Base-by-base conservation (phyloP, 1,140 invertebrate genomes). In the Onthophagus taurus region DNA sequence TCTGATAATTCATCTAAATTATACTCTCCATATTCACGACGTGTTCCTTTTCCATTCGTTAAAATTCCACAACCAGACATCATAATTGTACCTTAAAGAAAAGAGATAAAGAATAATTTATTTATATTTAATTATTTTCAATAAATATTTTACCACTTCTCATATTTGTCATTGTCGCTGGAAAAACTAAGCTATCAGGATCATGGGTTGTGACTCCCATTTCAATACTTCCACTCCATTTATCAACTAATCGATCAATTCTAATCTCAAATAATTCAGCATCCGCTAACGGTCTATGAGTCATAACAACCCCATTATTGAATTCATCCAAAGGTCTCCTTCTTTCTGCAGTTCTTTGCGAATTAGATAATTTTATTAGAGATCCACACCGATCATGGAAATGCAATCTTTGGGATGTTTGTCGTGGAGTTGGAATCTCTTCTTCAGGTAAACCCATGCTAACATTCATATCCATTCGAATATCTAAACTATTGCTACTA, bases 121-220 rank as follows among this genome's bases (percentile, higher is more conserved):
- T n/a, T n/a, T n/a, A n/a, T n/a, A n/a, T n/a, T n/a, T n/a, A n/a
- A n/a, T n/a, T n/a, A n/a, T n/a, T n/a, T n/a, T n/a, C n/a, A n/a
- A n/a, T n/a, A n/a, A n/a, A n/a, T n/a, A n/a, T n/a, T n/a, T n/a
- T n/a, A n/a, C 92, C 91, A 11, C 85, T 86, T 44, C 89, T 76
- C 82, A 97, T 87, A 65, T 96, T 95, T 1, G 92, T 97, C 91
- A 97, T 95, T 9, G 93, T 97, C 1, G 89, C 89, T 17, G 92
- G 93, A 67, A 95, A 95, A 33, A 93, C 83, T 43, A 97, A 71
- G 0, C 79, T 77, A 3, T 79, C 77, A 14, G 93, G 91, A 69
- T 91, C 90, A 58, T 96, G 92, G 23, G 87, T 90, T 0, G 91
- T 96, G 7, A 96, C 85, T 11, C 93, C 92, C 43, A 96, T 89